These are phyloP conservation scores for Meliscaeva auricollis DNA, from an alignment of 2,888 invertebrate genomes.

Conservation along the genomic window DNA sequence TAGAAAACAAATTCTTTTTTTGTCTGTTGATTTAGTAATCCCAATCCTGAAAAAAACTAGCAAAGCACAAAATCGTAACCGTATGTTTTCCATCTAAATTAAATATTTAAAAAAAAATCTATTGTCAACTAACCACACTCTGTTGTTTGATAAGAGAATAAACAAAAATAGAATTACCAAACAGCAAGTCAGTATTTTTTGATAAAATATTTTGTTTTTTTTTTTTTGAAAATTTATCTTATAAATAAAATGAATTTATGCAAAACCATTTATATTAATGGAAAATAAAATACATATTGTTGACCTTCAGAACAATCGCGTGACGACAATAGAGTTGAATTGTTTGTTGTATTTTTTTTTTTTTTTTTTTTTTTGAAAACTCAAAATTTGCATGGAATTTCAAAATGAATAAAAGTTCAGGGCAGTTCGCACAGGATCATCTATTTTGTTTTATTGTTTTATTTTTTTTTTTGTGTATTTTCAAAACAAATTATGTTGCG, in stretches of 20 bases:
- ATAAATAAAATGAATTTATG: conserved; percentile 29
- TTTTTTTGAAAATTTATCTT: conserved; percentile 5
- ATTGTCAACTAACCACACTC: conserved; percentile 40
- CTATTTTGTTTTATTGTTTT: neutral
- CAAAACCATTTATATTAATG: conserved; percentile 2
- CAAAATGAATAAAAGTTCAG: conserved; percentile 9
- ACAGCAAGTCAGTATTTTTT: conserved; percentile 15
- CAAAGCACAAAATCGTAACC: conserved; percentile 19
- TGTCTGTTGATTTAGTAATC: conserved; percentile 32
- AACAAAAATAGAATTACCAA: conserved; percentile 21
- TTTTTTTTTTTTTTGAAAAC: neutral
- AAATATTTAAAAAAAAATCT: conserved; percentile 20
- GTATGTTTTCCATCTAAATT: neutral
- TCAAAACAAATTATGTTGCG: conserved; percentile 1
- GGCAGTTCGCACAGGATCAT: neutral
- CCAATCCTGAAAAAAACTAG: conserved; percentile 36
- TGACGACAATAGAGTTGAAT: neutral
- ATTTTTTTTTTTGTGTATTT: neutral
- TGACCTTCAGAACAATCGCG: conserved; percentile 29
- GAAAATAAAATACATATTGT: conserved; percentile 12
- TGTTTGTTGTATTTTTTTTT: too few relatives aligned
- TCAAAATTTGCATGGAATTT: conserved; percentile 6
- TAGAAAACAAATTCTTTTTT: neutral
- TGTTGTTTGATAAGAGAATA: conserved; percentile 38
- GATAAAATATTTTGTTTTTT: conserved; percentile 19